Percentiles rank a stretch among this genome's conserved stretches.
Conservation (phyloP, 2,888 invertebrate genomes). For the Resseliella maxima region DNA sequence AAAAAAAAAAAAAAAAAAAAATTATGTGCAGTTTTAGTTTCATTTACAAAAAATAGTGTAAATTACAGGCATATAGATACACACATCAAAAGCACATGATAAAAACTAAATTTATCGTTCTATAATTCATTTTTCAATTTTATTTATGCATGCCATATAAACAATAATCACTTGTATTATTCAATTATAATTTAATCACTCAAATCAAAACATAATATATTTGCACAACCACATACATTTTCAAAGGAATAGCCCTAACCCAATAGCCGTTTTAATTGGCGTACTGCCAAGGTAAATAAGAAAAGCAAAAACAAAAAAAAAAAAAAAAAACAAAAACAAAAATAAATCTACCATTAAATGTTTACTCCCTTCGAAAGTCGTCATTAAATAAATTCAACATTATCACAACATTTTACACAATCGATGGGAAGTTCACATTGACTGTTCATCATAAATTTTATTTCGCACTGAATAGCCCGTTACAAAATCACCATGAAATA, state of each 20-base stretch:
- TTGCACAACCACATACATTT: slow-evolving; percentile 55
- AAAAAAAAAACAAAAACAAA: too few relatives aligned
- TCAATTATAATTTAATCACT: slow-evolving; percentile 22
- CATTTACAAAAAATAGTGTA: not conserved
- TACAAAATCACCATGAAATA: too few relatives aligned
- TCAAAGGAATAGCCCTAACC: slow-evolving; percentile 74
- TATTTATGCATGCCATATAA: not conserved
- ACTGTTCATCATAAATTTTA: too few relatives aligned
- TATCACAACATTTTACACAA: too few relatives aligned
- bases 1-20: slow-evolving; percentile 14
- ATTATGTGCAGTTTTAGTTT: slow-evolving; percentile 13
- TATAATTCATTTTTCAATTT: not conserved
- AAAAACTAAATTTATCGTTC: not conserved
- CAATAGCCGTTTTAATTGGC: slow-evolving; percentile 93
- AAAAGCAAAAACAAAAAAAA: not conserved
- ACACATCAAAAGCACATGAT: not conserved
- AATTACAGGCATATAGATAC: not conserved
- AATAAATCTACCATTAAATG: too few relatives aligned
- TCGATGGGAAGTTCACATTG: too few relatives aligned
- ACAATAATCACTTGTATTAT: slow-evolving; percentile 1
- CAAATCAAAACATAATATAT: slow-evolving; percentile 48
- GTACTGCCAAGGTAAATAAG: slow-evolving; percentile 88
- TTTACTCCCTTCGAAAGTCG: too few relatives aligned
- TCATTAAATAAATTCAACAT: too few relatives aligned
- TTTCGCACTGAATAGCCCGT: too few relatives aligned